Percentiles rank a stretch among this genome's conserved stretches.
These are phyloP conservation scores for Heterochromis multidens DNA, from an alignment of 2,113 vertebrate genomes.

Conservation along the genomic window DNA sequence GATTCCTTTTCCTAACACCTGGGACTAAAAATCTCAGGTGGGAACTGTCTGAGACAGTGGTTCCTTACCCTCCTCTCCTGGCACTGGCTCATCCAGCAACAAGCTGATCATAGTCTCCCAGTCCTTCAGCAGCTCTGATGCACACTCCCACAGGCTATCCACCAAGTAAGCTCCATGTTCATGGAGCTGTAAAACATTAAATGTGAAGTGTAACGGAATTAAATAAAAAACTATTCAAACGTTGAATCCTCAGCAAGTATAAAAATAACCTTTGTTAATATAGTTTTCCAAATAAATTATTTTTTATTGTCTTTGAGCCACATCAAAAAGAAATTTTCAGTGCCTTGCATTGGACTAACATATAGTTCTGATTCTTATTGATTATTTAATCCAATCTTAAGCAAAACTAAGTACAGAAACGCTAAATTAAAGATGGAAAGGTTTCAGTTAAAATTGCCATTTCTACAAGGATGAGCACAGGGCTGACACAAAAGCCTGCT, in stretches of 20 bases:
- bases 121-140: constrained; percentile 93
- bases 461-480: neutral
- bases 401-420: neutral
- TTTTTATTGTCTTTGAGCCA: neutral
- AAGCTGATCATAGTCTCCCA: constrained; percentile 98
- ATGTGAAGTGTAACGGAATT: neutral
- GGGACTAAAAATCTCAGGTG: neutral
- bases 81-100: constrained; percentile 89
- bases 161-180: constrained; percentile 97
- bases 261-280: neutral
- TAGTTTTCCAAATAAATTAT: neutral
- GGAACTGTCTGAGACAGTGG: neutral
- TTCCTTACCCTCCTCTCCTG: constrained; percentile 89
- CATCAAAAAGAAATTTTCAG: neutral
- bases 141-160: constrained; percentile 97
- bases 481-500: neutral
- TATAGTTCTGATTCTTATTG: neutral
- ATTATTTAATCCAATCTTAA: neutral
- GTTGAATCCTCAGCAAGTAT: too few species aligned
- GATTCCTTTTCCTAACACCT: neutral
- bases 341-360: neutral
- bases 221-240: neutral
- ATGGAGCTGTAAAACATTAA: constrained; percentile 79
- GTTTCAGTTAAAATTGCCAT: neutral
- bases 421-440: neutral